Percentiles rank a stretch among this genome's conserved stretches.
Evolutionary conservation across 2,797 vertebrate species (phyloP).

Genomic region (Eospalax fontanierii): DNA sequence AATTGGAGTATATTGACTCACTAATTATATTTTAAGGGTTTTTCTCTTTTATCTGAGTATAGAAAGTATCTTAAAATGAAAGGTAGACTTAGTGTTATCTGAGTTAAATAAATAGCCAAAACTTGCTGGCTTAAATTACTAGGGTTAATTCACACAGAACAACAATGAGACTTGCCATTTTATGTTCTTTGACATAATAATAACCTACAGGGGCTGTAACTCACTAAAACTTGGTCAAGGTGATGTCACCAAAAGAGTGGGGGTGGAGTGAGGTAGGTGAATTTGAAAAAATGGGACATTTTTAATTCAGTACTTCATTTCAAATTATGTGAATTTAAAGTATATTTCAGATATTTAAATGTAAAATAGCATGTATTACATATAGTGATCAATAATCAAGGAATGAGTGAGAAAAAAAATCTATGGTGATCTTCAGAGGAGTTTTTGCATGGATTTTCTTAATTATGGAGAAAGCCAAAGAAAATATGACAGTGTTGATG

Average conservation of each 20-base stretch:
- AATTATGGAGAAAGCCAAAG: neutral
- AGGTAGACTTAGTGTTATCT: constrained; percentile 5
- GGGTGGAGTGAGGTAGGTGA: neutral
- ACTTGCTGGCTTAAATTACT: constrained; percentile 3
- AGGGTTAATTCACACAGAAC: neutral
- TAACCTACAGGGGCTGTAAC: neutral
- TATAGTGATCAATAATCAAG: neutral
- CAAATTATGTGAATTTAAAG: neutral
- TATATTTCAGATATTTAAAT: neutral
- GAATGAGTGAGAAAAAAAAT: neutral
- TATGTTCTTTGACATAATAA: constrained; percentile 39
- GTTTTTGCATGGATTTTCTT: constrained; percentile 26
- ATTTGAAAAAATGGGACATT: constrained; percentile 34
- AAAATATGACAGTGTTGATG: neutral
- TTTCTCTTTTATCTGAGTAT: constrained; percentile 13
- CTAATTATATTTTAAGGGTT: constrained; percentile 33
- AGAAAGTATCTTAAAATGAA: constrained; percentile 60
- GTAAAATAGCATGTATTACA: neutral
- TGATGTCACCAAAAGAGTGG: neutral
- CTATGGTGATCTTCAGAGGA: neutral
- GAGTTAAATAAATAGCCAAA: constrained; percentile 37
- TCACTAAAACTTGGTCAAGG: neutral
- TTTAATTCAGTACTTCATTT: constrained; percentile 54
- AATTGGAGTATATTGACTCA: constrained; percentile 41
- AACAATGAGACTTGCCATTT: neutral